A percentile compares a stretch with the other conserved stretches of the same genome.
These are phyloP conservation scores for Pteropus alecto DNA, from an alignment of 2,113 vertebrate genomes.

Conservation along the genomic window DNA sequence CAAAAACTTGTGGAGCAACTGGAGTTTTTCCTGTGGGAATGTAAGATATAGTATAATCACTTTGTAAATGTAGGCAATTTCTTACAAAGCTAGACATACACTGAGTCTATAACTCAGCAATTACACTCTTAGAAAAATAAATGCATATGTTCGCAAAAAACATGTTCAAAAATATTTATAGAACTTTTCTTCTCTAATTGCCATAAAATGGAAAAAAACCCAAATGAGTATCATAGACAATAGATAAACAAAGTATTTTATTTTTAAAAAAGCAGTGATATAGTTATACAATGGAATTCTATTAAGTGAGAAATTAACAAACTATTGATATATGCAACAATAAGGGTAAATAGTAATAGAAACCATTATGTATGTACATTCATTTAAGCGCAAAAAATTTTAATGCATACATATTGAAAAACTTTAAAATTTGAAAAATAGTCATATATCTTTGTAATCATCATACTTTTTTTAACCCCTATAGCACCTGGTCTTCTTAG, in stretches of 20 bases:
- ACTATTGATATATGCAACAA: neutral
- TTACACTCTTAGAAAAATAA: neutral
- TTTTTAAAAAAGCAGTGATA: neutral
- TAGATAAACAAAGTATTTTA: neutral
- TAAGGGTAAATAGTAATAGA: neutral
- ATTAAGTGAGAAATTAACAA: neutral
- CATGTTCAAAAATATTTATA: neutral
- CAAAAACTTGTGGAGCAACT: neutral
- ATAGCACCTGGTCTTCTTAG: too few relatives aligned
- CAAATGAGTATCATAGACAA: neutral
- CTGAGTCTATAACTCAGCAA: neutral
- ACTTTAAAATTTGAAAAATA: neutral
- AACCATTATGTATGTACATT: neutral
- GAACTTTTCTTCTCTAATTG: neutral
- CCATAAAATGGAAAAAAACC: neutral
- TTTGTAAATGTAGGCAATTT: neutral
- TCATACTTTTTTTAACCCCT: neutral
- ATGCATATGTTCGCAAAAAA: neutral
- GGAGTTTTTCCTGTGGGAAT: neutral
- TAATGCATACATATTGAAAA: neutral
- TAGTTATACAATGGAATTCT: too few relatives aligned
- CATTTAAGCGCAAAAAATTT: neutral
- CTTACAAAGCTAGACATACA: neutral
- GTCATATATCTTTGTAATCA: neutral
- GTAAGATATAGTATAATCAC: neutral